Evolutionary conservation across 2,113 vertebrate species (phyloP), one percentile per base, ranked within the genome.

Genomic region (Dasypus novemcinctus): DNA sequence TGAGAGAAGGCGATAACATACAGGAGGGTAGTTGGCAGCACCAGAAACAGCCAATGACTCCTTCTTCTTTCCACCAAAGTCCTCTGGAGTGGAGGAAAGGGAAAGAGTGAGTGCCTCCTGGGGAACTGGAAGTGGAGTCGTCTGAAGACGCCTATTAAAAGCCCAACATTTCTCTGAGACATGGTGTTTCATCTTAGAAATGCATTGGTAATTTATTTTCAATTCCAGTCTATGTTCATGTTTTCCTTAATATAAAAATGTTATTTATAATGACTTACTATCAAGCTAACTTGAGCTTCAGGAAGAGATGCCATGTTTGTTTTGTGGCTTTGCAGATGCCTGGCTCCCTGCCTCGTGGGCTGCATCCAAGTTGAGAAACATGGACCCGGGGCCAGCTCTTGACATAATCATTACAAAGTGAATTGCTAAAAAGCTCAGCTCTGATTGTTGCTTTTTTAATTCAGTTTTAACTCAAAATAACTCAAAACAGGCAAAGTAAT

Each of bases 171-270:
- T 89, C 61, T 84, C 81, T 84, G 20, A 84, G 29, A 91, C 78
- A 71, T 72, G 4, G 25, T 61, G 63, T 84, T 49, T 79, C 43
- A 80, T 69, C 76, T 75, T 93, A 64, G 94, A 92, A 69, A 33
- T 33, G n/a, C 63, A 72, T 49, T 4, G 46, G 21, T 29, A 46
- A 54, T 68, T 86, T 85, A 38, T 92, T 95, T 90, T 86, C 38
- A 83, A 20, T 46, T 43, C 59, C 18, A 66, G 63, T 38, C 27
- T 33, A 25, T 72, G 38, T 57, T 92, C 66, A 52, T 33, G 9
- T 93, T 93, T 76, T 9, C 69, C 85, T 87, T 81, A 41, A 91
- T 86, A 78, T 38, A 72, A 75, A 87, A 76, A 78, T 57, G 54
- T 33, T 38, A 86, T 83, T 87, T 68, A 38, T 89, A 69, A 63